Evolutionary conservation across 2,797 vertebrate species (phyloP), one percentile per base, ranked within the genome.

Genomic region (Eulemur mongoz): DNA sequence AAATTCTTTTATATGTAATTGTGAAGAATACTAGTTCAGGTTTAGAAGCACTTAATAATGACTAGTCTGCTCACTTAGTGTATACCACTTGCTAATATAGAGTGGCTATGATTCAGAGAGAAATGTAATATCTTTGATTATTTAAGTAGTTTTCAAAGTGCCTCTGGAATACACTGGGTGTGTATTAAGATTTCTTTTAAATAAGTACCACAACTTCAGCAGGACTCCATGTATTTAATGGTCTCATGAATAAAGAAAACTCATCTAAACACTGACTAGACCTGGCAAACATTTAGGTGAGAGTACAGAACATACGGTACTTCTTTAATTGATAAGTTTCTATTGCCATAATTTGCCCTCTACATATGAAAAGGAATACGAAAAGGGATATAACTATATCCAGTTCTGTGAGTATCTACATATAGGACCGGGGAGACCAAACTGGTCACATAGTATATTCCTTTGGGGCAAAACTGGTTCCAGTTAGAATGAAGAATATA

Each of bases 391-490:
- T 75, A 88, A 93, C 80, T 95, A 84, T 45, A 88, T 61, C 45
- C 35, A 92, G 20, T 92, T 93, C 81, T 93, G 27, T 57, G 17
- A 91, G 57, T 72, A 27, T 52, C 54, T 78, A 79, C 20, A 69
- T 84, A 70, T 2, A 80, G 84, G n/a, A 76, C 63, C 63, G 38
- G 72, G 9, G 32, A 95, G 72, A 92, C n/a, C 54, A 94, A 89
- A 95, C 40, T 14, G 40, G 50, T 91, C 40, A 78, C 63, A 32
- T 43, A 84, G 82, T 73, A 83, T 63, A 22, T n/a, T 78, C 10
- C 50, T 91, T 81, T 87, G 75, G 93, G 25, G 35, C 61, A 96
- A 97, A 96, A 94, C 30, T 63, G 61, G 45, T 82, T 97, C 61
- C 43, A 93, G 61, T 93, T 69, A 91, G 75, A 94, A 89, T 52